Conservation (phyloP, 2,797 vertebrate genomes). For the Acropternis orthonyx region DNA sequence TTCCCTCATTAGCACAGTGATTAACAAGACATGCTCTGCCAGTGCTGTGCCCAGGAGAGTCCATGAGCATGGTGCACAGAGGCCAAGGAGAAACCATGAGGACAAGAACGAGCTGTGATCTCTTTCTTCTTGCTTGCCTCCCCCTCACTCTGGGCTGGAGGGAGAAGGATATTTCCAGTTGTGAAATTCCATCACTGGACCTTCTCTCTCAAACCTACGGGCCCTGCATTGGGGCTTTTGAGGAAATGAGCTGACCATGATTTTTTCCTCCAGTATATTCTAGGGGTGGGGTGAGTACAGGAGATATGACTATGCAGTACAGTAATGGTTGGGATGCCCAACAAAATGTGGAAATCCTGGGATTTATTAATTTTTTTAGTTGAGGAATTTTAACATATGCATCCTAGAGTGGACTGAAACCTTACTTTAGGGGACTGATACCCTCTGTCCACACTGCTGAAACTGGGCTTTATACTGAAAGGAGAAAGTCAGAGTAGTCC, state of each 20-base stretch:
- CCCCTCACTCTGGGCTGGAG: not conserved
- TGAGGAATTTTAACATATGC: not conserved
- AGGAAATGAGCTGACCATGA: not conserved
- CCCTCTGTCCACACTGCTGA: not conserved
- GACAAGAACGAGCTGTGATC: not conserved
- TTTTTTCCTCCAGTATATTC: not conserved
- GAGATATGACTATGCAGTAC: not conserved
- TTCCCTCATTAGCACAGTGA: not conserved
- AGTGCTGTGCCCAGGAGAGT: fast-evolving
- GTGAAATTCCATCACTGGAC: not conserved
- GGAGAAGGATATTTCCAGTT: not conserved
- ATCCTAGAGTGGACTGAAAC: not conserved
- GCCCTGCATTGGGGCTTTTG: not conserved
- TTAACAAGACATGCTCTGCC: not conserved
- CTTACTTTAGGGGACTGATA: not conserved
- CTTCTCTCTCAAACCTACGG: not conserved
- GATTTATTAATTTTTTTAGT: not conserved
- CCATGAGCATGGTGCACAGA: fast-evolving
- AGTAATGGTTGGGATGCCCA: not conserved
- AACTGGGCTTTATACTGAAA: not conserved
- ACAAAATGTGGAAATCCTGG: not conserved
- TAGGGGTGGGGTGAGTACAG: not conserved
- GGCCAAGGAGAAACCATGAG: fast-evolving
- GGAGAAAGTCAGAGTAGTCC: not conserved
- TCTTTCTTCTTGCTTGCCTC: not conserved